A percentile compares a stretch with the other conserved stretches of the same genome.
Evolutionary conservation across 2,888 invertebrate genomes (phyloP).

Genomic region (Tetranychus piercei): DNA sequence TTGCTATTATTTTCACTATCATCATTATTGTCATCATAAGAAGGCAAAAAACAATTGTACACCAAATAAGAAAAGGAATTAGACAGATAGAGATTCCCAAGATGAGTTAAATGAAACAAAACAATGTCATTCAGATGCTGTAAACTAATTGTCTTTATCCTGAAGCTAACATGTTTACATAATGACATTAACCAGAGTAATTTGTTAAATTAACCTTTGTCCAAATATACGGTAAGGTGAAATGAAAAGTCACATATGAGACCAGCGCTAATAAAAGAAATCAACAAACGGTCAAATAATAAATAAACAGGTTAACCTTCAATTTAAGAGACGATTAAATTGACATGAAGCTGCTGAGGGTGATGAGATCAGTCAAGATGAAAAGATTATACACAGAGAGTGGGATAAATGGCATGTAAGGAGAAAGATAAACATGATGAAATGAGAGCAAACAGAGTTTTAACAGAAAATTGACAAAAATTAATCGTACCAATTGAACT

Average conservation of each 20-base stretch:
- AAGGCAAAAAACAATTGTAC: neutral
- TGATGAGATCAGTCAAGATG: no score
- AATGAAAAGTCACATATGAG: no score
- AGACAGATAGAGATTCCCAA: neutral
- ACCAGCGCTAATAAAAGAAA: neutral
- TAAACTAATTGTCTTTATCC: neutral
- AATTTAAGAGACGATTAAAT: neutral
- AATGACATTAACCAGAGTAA: neutral
- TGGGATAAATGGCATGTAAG: no score
- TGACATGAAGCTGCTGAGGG: neutral
- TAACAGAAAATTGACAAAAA: no score
- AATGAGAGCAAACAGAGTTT: no score
- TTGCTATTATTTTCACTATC: neutral
- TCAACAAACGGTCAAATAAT: neutral
- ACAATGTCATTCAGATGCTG: neutral
- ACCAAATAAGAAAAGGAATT: no score
- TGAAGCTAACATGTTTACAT: neutral
- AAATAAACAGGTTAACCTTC: neutral
- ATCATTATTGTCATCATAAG: neutral
- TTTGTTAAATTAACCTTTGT: neutral
- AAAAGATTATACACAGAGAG: no score
- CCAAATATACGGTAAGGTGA: neutral
- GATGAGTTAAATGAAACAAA: neutral
- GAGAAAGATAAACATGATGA: no score
- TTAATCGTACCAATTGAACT: no score